These are phyloP conservation scores for Sphaerophoria rueppellii DNA, from an alignment of 2,888 invertebrate species.

Conservation along the genomic window DNA sequence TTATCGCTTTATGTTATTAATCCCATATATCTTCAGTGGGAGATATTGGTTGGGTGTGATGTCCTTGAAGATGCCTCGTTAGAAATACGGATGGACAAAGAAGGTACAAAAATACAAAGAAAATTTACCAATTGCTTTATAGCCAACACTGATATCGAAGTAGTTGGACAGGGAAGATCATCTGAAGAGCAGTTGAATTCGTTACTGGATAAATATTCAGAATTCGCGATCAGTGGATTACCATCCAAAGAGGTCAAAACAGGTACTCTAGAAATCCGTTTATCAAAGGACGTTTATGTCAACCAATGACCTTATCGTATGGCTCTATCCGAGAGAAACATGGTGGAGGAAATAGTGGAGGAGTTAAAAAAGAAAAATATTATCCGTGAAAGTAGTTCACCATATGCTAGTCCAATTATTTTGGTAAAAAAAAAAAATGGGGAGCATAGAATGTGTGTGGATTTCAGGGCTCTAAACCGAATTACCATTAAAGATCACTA, in stretches of 20 bases:
- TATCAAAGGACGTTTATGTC: conserved; percentile 4
- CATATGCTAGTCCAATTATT: conserved; percentile 16
- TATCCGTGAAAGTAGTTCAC: conserved; percentile 31
- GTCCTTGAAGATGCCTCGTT: conserved; percentile 23
- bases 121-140: conserved; percentile 15
- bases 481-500: too few species aligned
- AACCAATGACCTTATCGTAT: conserved; percentile 28
- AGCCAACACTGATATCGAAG: conserved; percentile 11
- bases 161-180: conserved; percentile 10
- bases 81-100: conserved; percentile 21
- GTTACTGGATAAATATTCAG: conserved; percentile 8
- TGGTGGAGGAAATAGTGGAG: conserved; percentile 28
- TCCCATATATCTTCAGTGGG: conserved; percentile 14
- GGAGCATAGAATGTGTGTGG: too few species aligned
- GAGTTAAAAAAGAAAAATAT: conserved; percentile 35
- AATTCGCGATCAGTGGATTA: conserved; percentile 30
- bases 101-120: conserved; percentile 15
- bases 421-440: too few species aligned
- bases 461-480: too few species aligned
- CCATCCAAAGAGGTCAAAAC: conserved; percentile 30
- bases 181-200: conserved; percentile 19
- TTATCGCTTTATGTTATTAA: conserved; percentile 25
- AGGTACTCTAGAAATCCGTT: conserved; percentile 14
- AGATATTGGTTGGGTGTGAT: conserved; percentile 38
- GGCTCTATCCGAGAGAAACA: conserved; percentile 28